Conservation (phyloP, 2,888 invertebrate species). For the Exocentrus adspersus region DNA sequence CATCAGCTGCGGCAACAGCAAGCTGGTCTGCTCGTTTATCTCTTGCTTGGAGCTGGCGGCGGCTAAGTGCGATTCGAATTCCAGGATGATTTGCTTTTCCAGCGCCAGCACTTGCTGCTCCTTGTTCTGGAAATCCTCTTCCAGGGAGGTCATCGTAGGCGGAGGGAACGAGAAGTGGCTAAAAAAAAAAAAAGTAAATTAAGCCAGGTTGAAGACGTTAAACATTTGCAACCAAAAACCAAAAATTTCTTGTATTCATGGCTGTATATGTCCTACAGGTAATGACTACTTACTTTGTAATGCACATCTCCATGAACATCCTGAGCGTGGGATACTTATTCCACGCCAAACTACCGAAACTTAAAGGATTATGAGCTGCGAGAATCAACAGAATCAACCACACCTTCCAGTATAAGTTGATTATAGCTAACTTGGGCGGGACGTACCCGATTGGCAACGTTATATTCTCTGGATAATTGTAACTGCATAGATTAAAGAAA, state of each 20-base stretch:
- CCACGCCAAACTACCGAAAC: constrained; percentile 89
- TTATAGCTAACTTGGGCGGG: constrained; percentile 89
- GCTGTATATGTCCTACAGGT: too few species aligned
- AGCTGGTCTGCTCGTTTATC: constrained; percentile 89
- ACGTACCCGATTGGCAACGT: constrained; percentile 82
- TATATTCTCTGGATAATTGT: constrained; percentile 93
- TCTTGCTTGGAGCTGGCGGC: constrained; percentile 88
- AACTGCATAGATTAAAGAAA: constrained; percentile 89
- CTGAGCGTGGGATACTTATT: constrained; percentile 90
- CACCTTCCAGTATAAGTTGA: constrained; percentile 94
- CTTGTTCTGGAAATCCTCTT: constrained; percentile 70
- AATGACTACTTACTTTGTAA: constrained; percentile 82
- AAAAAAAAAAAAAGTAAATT: constrained; percentile 45
- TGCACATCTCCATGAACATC: constrained; percentile 95
- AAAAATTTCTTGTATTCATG: too few species aligned
- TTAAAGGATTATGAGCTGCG: constrained; percentile 90
- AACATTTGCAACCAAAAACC: too few species aligned
- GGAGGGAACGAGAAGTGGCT: constrained; percentile 79
- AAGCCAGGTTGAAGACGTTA: neutral
- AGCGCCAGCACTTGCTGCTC: constrained; percentile 75
- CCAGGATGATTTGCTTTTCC: constrained; percentile 82
- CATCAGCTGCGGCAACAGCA: constrained; percentile 86
- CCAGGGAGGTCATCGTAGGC: constrained; percentile 71
- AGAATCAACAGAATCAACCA: constrained; percentile 90
- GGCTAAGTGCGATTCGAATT: constrained; percentile 92